These are phyloP conservation scores for Eclectus roratus DNA, from an alignment of 2,113 vertebrate genomes.

Conservation along the genomic window DNA sequence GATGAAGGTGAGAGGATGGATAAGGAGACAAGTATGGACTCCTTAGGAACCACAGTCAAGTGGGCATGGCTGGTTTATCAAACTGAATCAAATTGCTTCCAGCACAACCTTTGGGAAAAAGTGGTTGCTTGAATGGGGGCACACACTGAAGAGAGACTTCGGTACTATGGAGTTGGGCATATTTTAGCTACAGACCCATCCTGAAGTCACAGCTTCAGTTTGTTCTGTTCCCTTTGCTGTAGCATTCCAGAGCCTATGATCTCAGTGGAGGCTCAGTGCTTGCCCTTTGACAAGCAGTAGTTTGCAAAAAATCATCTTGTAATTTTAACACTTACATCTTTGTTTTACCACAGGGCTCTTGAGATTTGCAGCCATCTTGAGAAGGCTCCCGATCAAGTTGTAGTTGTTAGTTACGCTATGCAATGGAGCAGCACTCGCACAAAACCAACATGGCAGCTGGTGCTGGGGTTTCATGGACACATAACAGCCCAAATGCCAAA, in stretches of 20 bases:
- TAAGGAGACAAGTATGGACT: background rate
- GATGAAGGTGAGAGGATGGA: background rate
- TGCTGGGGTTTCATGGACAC: constrained; percentile 57
- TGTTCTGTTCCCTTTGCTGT: background rate
- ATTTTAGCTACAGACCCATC: background rate
- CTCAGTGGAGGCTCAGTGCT: background rate
- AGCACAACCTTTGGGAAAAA: background rate
- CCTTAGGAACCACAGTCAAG: fast-evolving
- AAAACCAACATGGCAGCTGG: constrained; percentile 71
- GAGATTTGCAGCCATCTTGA: background rate
- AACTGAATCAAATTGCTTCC: background rate
- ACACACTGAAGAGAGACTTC: fast-evolving
- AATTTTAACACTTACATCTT: background rate
- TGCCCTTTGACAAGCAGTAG: background rate
- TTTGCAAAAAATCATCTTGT: background rate
- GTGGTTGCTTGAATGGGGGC: background rate
- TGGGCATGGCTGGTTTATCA: background rate
- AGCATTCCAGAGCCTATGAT: background rate
- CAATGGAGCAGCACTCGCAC: background rate
- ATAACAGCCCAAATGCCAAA: constrained; percentile 58
- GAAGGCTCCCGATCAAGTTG: background rate
- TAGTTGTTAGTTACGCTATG: background rate
- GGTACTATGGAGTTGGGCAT: fast-evolving
- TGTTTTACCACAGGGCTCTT: background rate
- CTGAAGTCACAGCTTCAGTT: fast-evolving